Evolutionary conservation across 2,113 vertebrate genomes (phyloP), one percentile per base, ranked within the genome.

Genomic region (Arvicanthis niloticus): DNA sequence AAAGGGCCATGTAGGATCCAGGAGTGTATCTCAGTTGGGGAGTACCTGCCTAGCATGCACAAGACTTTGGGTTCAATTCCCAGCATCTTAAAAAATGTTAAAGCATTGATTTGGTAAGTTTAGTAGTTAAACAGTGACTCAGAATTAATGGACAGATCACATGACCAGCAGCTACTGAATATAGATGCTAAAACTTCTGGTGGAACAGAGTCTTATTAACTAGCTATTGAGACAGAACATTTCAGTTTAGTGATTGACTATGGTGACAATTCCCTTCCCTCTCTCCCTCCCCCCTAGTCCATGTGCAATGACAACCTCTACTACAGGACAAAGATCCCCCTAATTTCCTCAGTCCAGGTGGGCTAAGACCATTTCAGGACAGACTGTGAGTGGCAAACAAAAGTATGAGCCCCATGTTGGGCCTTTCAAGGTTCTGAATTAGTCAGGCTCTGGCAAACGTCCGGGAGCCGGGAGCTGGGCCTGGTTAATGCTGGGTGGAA

Each of bases 401-500:
- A 95, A 82, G 88, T 80, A 53, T 31, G 77, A 94, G 88, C 34
- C 72, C 34, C 31, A n/a, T 31, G 19, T 21, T 48, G 89, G 75
- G 42, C 34, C 76, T 96, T 78, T 73, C 12, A 53, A 78, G 60
- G 45, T 62, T 84, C 3, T 17, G 76, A 73, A 65, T 77, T 85
- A 58, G 53, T 76, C 67, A 77, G 73, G 88, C 81, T 48, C n/a
- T 9, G 6, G 16, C 75, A 24, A 13, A 16, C 16, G 8, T n/a
- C 60, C 29, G 26, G 51, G 58, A 60, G 60, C 60, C 34, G 26
- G 2, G 37, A 73, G 51, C 42, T 88, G 16, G 40, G 51, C 60
- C 87, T 62, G 42, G 85, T n/a, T 84, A 84, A 65, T 0, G 81
- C 45, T 81, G 91, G 29, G n/a, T 90, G 45, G 68, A 88, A 96